phyloP scores from a whole-genome alignment of 2,888 invertebrate genomes.

The Yponomeuta evonymella region DNA sequence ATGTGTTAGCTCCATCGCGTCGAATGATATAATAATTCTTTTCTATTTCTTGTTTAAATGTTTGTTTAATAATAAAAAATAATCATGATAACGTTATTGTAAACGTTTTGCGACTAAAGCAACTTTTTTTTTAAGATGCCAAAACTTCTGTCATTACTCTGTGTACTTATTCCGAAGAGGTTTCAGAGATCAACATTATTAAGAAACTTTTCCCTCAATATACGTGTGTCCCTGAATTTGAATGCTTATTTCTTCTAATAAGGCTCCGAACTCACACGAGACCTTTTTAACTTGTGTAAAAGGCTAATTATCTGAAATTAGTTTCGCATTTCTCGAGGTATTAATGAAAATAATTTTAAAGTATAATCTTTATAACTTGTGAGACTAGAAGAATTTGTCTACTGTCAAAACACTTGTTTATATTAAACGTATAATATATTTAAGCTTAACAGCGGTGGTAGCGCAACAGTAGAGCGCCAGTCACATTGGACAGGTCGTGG shows the following conservation, averaged over 20 bases:
- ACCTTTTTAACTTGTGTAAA: not conserved
- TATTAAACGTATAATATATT: no score
- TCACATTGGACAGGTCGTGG: no score
- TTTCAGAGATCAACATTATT: slow-evolving; percentile 3
- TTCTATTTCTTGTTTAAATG: no score
- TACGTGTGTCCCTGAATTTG: not conserved
- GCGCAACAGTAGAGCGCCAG: no score
- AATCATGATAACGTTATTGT: not conserved
- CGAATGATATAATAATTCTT: no score
- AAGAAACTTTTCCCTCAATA: slow-evolving; percentile 1
- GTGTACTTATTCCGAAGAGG: not conserved
- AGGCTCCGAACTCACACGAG: not conserved
- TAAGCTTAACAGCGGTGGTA: no score
- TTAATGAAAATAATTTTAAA: not conserved
- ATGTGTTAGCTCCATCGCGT: no score
- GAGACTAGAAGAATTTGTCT: no score
- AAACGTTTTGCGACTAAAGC: not conserved
- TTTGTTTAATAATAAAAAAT: no score
- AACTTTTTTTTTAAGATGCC: not conserved
- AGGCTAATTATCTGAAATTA: not conserved
- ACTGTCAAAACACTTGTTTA: no score
- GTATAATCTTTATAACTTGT: not conserved
- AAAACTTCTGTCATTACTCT: not conserved
- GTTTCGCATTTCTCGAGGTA: not conserved
- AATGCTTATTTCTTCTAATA: not conserved